Evolutionary conservation across 2,888 invertebrate genomes (phyloP).

Genomic region (Cantharis lateralis): DNA sequence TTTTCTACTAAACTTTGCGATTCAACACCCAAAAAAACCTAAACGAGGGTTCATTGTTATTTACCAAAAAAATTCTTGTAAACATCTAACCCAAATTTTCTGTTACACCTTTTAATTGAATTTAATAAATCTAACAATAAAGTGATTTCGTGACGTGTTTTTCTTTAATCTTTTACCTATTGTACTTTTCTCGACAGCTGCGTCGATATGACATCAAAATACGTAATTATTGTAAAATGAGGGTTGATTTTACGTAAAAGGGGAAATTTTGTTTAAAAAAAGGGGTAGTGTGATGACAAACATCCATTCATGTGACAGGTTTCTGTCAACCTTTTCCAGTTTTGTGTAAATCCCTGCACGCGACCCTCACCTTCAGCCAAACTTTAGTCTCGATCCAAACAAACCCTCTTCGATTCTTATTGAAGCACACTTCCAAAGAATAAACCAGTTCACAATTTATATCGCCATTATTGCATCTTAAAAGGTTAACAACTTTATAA

Average conservation of each 20-base stretch:
- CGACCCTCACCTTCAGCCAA: constrained; percentile 22
- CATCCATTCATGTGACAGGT: constrained; percentile 40
- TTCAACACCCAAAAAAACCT: constrained; percentile 3
- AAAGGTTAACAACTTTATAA: not conserved
- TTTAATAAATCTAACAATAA: constrained; percentile 34
- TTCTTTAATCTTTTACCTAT: constrained; percentile 49
- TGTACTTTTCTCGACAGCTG: constrained; percentile 49
- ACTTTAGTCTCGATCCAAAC: constrained; percentile 5
- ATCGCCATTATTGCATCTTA: not conserved
- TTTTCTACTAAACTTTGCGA: not conserved
- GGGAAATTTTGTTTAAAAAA: constrained; percentile 51
- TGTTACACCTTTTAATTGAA: constrained; percentile 27
- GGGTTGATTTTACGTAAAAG: constrained; percentile 55
- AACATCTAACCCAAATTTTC: constrained; percentile 11
- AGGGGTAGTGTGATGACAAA: constrained; percentile 53
- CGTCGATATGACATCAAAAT: constrained; percentile 51
- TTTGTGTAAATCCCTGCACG: constrained; percentile 39
- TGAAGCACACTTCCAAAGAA: not conserved
- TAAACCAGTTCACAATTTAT: not conserved
- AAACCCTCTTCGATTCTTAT: constrained; percentile 4
- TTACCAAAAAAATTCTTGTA: not conserved
- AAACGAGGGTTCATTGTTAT: constrained; percentile 12
- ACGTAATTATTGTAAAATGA: constrained; percentile 56
- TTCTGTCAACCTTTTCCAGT: constrained; percentile 35
- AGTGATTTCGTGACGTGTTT: constrained; percentile 44